Evolutionary conservation across 2,113 vertebrate genomes (phyloP).

Genomic region (Microtus montanus): DNA sequence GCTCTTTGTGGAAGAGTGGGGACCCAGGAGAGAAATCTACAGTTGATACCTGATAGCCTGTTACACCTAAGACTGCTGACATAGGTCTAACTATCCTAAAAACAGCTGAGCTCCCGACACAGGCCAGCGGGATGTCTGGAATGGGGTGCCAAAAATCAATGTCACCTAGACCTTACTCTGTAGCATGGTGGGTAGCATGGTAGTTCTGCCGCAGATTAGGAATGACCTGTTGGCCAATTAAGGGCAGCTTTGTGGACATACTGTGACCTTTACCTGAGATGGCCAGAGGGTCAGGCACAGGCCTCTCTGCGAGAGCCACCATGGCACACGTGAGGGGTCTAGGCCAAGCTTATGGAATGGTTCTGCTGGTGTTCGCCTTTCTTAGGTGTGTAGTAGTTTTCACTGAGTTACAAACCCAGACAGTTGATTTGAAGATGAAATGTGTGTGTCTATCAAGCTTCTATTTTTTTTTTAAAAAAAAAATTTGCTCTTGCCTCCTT

Average conservation of each 20-base stretch:
- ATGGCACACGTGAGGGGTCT: no score
- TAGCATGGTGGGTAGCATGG: not conserved
- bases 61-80: slow-evolving; percentile 18
- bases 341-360: not conserved
- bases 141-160: not conserved
- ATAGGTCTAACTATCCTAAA: not conserved
- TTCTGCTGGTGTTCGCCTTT: not conserved
- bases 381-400: not conserved
- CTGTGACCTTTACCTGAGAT: not conserved
- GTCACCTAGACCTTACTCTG: not conserved
- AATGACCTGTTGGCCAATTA: not conserved
- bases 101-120: not conserved
- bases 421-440: not conserved
- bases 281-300: not conserved
- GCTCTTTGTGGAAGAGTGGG: slow-evolving; percentile 29
- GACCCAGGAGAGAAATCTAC: not conserved
- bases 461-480: not conserved
- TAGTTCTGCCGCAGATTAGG: not conserved
- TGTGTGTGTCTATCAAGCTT: not conserved
- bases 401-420: not conserved
- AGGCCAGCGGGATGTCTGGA: not conserved
- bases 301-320: not conserved
- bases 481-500: not conserved
- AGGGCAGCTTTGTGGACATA: not conserved
- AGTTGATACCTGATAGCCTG: slow-evolving; percentile 6